Base-by-base conservation (phyloP, 2,888 invertebrate species). In the Aquatica leii region DNA sequence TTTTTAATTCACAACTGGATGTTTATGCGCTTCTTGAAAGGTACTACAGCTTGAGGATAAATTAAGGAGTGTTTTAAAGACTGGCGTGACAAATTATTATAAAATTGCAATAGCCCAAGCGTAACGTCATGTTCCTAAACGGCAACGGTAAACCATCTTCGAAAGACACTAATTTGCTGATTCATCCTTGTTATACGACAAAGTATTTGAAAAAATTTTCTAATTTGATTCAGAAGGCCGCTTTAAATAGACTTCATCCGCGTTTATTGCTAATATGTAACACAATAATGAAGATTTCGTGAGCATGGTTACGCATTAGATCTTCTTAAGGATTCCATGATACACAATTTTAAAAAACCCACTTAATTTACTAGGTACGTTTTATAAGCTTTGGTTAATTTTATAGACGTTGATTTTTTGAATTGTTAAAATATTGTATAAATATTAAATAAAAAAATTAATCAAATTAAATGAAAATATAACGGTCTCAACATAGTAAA, bases 1-100 rank as follows among this genome's bases (percentile, higher is more conserved):
- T 24, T 24, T 56, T 62, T 24, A 52, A 48, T 53, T 41, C 49
- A 41, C 56, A 20, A 21, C 41, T 24, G 50, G 21, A 41, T 55
- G 54, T 65, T 65, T 69, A 71, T 65, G 60, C 54, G 41, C 37
- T 46, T 57, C 68, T 63, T 58, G 65, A 68, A 68, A 69, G 63
- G 62, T 65, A 72, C 71, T 73, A 69, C 71, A 71, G 69, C 69
- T 67, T 69, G 65, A 69, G 71, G 72, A 51, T 11, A 63, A 60
- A 72, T 75, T 72, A 73, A 76, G 77, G 78, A 71, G 78, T 75
- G 77, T 73, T 75, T 74, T 72, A 72, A 74, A 74, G 69, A 77
- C 70, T 79, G 73, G 79, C 80, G 80, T 78, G 78, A 81, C 80
- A 81, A 81, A 80, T 79, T 77, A 77, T 77, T 76, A 74, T 76